Base-by-base conservation (phyloP, 2,888 invertebrate species). In the Chelonus formosanus region DNA sequence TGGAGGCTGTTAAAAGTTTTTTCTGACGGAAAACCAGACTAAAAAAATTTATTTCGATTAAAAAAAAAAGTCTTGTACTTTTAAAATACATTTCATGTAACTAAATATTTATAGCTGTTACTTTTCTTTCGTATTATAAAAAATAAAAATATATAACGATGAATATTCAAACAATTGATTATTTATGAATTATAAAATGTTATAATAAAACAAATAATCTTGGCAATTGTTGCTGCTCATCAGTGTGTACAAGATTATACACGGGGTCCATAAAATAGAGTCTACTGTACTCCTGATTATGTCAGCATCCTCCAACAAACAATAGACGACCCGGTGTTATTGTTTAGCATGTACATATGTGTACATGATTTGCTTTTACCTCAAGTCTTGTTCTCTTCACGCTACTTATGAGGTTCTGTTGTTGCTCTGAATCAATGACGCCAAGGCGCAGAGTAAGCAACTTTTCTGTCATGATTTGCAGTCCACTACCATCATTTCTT, bases 231-330 rank as follows among this genome's bases (percentile, higher is more conserved):
- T 7, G 7, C 6, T 35, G 47, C 10, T 58, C 48, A 47, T 47
- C 58, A 45, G n/a, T 54, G 20, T 48, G 7, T 35, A 32, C 7
- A 32, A 20, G 10, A 55, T 55, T 44, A 34, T 69, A 32, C 31
- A 67, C 20, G 20, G 71, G 74, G 71, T 73, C 71, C 70, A 72
- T 75, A 76, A 76, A 79, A 75, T 75, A 69, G 74, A 74, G 73
- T 75, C 73, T 74, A 78, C 74, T 72, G 75, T 64, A 68, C 76
- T 76, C 79, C 73, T 79, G 78, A 76, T 82, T 81, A 81, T 82
- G 81, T 82, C 82, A 82, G 81, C 82, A 82, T 81, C 82, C 82
- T 82, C 80, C 43, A 75, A 32, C 73, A 75, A 74, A 82, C 81
- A 82, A 82, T 82, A 72, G 80, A 74, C 76, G 79, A 79, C 78